These are phyloP conservation scores for Chirona hameri DNA, from an alignment of 2,888 invertebrate species.

Conservation along the genomic window DNA sequence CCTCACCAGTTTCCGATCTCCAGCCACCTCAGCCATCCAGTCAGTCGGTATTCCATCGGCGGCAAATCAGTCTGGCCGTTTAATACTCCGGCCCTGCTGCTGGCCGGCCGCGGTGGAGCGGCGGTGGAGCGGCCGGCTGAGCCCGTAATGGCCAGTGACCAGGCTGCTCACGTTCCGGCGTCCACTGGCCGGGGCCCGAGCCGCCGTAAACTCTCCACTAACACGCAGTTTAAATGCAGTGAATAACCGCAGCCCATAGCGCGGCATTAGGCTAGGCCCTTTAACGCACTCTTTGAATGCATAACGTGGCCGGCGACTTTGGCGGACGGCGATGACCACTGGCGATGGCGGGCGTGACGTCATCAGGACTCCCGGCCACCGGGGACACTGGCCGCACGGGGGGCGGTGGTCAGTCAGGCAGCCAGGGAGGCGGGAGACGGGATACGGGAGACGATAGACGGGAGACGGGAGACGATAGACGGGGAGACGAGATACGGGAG, in stretches of 20 bases:
- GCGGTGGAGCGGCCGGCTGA: neutral
- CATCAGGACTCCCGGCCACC: neutral
- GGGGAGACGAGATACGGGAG: too few species aligned
- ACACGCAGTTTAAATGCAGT: slow-evolving; percentile 28
- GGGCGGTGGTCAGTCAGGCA: neutral
- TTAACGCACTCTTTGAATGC: slow-evolving; percentile 27
- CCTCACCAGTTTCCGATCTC: too few species aligned
- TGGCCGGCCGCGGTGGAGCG: neutral
- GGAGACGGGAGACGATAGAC: too few species aligned
- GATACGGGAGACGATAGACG: too few species aligned
- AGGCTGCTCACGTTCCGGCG: neutral
- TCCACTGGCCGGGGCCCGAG: neutral
- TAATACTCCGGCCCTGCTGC: neutral
- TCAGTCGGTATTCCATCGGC: neutral
- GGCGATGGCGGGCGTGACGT: neutral
- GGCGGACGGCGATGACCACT: neutral
- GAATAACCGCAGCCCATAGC: slow-evolving; percentile 27
- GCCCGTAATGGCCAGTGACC: neutral
- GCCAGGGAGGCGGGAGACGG: too few species aligned
- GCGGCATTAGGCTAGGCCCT: slow-evolving; percentile 25
- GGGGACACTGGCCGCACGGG: neutral
- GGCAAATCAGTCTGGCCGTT: neutral
- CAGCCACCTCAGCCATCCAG: too few species aligned
- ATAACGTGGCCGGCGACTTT: neutral
- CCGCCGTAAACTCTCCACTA: slow-evolving; percentile 25